Base-by-base conservation (phyloP, 2,113 vertebrate species). In the Oncorhynchus tshawytscha region DNA sequence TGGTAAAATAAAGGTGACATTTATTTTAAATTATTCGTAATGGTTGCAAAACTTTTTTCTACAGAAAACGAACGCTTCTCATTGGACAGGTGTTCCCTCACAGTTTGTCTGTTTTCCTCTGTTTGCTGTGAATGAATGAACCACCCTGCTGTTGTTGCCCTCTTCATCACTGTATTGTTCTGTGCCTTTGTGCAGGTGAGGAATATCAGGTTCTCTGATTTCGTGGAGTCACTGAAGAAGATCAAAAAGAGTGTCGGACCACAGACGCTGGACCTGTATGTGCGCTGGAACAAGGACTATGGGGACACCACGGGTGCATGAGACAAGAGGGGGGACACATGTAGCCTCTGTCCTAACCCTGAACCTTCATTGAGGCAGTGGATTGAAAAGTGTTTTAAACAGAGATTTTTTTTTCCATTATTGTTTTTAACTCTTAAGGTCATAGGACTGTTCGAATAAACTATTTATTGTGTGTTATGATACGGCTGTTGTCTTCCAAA, bases 171-270 rank as follows among this genome's bases (percentile, higher is more conserved):
- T 67, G 18, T 78, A 29, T 22, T 34, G 34, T 27, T 27, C 64
- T 31, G 29, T 67, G 66, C 22, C 8, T 24, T 57, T 83, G 15
- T 88, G 65, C 78, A 96, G 95, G 93, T 96, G 94, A 94, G 95
- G 82, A 95, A 95, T 79, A 87, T 87, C 18, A 3, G 69, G 12
- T 89, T 95, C 3, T 91, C 92, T 5, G 96, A 97, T 86, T 97
- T 97, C 77, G 88, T 90, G 0, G 94, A 95, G 67, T 96, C 95
- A 1, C 84, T 96, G 88, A 97, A 96, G 92, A 96, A 95, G 88
- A 96, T 97, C 74, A 97, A 97, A 77, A 93, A 91, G 81, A 96
- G 95, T 13, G 93, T 97, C 74, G 94, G 94, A 81, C 92, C 94
- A 73, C 94, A 95, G 65, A 96, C 94, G 0, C 89, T 97, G 81